These are phyloP conservation scores for Cylas formicarius DNA, from an alignment of 1,140 invertebrate species.

Conservation along the genomic window DNA sequence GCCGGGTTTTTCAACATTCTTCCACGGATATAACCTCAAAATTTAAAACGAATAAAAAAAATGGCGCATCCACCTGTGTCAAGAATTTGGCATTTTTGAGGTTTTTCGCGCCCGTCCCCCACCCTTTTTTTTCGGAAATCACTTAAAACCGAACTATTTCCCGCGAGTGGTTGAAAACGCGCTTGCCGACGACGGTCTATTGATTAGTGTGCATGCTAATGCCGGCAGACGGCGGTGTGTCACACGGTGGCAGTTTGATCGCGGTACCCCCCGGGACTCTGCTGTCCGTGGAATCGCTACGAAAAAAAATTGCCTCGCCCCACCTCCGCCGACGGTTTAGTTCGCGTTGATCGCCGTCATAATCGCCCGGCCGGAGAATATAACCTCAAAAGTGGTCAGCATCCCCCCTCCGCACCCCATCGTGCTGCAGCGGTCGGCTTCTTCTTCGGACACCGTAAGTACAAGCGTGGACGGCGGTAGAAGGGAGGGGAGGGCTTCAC, in stretches of 20 bases:
- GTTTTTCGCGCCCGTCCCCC: too few species aligned
- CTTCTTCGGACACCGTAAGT: not conserved
- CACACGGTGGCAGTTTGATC: too few species aligned
- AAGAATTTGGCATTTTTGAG: too few species aligned
- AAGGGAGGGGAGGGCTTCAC: constrained; percentile 9
- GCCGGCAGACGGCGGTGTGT: constrained; percentile 31
- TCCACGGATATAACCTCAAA: too few species aligned
- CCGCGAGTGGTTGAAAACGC: too few species aligned
- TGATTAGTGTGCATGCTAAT: constrained; percentile 37
- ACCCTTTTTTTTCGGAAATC: too few species aligned
- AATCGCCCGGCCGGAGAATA: not conserved
- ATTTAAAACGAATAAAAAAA: too few species aligned
- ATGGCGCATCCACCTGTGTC: too few species aligned
- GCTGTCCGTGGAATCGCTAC: not conserved
- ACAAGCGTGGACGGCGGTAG: constrained; percentile 9
- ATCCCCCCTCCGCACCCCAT: not conserved
- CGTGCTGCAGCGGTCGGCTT: not conserved
- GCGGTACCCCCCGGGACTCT: not conserved
- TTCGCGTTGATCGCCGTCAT: constrained; percentile 3
- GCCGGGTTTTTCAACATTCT: too few species aligned
- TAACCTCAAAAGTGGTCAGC: not conserved
- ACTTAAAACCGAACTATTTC: too few species aligned
- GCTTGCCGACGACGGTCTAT: constrained; percentile 27
- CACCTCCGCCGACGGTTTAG: constrained; percentile 1
- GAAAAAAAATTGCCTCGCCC: too few species aligned